These are phyloP conservation scores for Ceyx melanurus DNA, from an alignment of 2,113 vertebrate species.

Conservation along the genomic window DNA sequence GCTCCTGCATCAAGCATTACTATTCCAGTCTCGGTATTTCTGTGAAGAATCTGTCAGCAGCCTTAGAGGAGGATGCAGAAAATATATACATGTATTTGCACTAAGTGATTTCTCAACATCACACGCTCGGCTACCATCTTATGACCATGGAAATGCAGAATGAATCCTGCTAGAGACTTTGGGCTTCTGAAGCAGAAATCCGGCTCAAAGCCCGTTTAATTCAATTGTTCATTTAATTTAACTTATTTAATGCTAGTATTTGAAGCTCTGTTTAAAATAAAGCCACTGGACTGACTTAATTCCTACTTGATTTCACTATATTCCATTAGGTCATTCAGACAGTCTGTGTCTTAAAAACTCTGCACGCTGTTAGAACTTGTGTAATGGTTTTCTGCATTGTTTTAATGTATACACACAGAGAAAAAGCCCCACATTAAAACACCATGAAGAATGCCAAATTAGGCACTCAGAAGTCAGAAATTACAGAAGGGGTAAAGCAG, in stretches of 20 bases:
- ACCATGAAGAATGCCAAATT: background rate
- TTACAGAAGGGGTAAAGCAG: background rate
- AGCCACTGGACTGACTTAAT: background rate
- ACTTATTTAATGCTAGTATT: slow-evolving; percentile 34
- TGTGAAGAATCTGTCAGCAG: slow-evolving; percentile 1
- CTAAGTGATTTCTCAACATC: background rate
- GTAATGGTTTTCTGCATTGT: background rate
- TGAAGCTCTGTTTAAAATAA: slow-evolving; percentile 29
- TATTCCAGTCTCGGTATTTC: background rate
- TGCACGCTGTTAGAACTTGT: background rate
- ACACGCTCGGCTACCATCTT: background rate
- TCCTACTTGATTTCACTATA: background rate
- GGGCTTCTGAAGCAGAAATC: background rate
- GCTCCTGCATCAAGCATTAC: background rate
- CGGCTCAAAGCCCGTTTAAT: background rate
- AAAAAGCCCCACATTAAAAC: background rate
- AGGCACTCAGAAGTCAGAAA: background rate
- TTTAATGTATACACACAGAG: background rate
- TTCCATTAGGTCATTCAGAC: background rate
- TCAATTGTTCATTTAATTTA: slow-evolving; percentile 22
- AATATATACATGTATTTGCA: background rate
- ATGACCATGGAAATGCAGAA: background rate
- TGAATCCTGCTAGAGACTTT: background rate
- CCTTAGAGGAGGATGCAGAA: slow-evolving; percentile 23
- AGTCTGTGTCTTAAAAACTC: slow-evolving; percentile 1